These are phyloP conservation scores for Pempheris klunzingeri DNA, from an alignment of 2,797 vertebrate genomes.

Conservation along the genomic window DNA sequence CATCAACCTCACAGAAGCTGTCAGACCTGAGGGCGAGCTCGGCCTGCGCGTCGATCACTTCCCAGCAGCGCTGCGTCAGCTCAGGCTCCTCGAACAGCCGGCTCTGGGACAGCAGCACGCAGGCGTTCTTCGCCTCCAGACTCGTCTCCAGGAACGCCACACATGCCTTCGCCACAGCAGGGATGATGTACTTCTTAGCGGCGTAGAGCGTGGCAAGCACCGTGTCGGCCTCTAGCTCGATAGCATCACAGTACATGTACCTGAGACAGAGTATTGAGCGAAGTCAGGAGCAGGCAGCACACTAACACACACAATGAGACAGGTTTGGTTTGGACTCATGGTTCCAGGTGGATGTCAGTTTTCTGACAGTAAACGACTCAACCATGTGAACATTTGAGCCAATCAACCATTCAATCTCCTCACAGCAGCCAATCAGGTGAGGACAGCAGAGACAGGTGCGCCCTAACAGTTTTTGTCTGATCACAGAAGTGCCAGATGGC, in stretches of 20 bases:
- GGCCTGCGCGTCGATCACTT: conserved; percentile 95
- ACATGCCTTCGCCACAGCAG: conserved; percentile 92
- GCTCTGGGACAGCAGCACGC: conserved; percentile 94
- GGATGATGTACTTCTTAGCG: conserved; percentile 97
- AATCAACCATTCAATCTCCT: no score
- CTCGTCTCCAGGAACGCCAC: conserved; percentile 95
- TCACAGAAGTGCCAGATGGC: no score
- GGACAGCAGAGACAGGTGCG: no score
- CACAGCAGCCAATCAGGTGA: no score
- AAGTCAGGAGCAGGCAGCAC: not conserved
- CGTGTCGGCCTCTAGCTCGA: conserved; percentile 93
- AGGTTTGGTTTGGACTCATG: no score
- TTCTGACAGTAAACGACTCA: no score
- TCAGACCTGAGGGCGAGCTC: conserved; percentile 92
- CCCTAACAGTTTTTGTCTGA: no score
- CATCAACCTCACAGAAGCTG: conserved; percentile 94
- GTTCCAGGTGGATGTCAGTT: no score
- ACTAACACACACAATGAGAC: not conserved
- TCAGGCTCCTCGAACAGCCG: conserved; percentile 94
- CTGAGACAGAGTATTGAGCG: conserved; percentile 70
- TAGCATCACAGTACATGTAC: conserved; percentile 97
- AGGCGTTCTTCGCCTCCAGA: conserved; percentile 93
- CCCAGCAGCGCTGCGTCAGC: conserved; percentile 94
- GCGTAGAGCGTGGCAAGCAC: conserved; percentile 94
- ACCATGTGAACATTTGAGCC: no score